Percentiles rank a stretch among this genome's conserved stretches.
phyloP scores from a whole-genome alignment of 2,888 invertebrate genomes.

The Mesorhabditis sp. region DNA sequence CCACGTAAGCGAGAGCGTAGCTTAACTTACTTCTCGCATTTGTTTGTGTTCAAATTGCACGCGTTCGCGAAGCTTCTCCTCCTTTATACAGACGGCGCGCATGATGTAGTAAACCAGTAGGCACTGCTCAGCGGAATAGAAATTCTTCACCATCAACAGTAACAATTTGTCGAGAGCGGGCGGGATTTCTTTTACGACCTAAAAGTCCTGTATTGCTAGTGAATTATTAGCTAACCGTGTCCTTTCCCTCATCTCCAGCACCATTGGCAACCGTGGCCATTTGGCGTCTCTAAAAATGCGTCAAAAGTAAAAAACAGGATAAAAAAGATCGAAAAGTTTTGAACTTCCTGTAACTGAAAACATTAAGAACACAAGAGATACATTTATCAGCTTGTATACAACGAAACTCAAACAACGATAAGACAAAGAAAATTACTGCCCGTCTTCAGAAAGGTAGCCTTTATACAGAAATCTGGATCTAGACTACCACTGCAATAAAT shows the following conservation, averaged over 20 bases:
- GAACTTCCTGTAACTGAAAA: too few relatives aligned
- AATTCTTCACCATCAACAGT: constrained; percentile 38
- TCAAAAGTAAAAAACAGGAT: constrained; percentile 1
- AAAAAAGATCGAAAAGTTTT: too few relatives aligned
- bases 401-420: too few relatives aligned
- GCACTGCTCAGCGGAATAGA: constrained; percentile 39
- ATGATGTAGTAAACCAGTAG: constrained; percentile 54
- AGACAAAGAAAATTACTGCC: too few relatives aligned
- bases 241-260: constrained; percentile 17
- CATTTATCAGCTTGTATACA: too few relatives aligned
- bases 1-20: background rate
- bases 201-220: background rate
- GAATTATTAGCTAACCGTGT: background rate
- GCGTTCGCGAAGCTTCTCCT: constrained; percentile 48
- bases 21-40: constrained; percentile 34
- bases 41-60: constrained; percentile 49
- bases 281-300: constrained; percentile 16
- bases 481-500: too few relatives aligned
- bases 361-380: too few relatives aligned
- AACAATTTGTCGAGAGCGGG: constrained; percentile 27
- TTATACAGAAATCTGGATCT: too few relatives aligned
- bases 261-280: constrained; percentile 8
- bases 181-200: constrained; percentile 23
- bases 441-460: too few relatives aligned
- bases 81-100: constrained; percentile 49